Percentiles rank a stretch among this genome's conserved stretches.
Evolutionary conservation across 1,140 invertebrate genomes (phyloP).

Genomic region (Plutomurus gul): DNA sequence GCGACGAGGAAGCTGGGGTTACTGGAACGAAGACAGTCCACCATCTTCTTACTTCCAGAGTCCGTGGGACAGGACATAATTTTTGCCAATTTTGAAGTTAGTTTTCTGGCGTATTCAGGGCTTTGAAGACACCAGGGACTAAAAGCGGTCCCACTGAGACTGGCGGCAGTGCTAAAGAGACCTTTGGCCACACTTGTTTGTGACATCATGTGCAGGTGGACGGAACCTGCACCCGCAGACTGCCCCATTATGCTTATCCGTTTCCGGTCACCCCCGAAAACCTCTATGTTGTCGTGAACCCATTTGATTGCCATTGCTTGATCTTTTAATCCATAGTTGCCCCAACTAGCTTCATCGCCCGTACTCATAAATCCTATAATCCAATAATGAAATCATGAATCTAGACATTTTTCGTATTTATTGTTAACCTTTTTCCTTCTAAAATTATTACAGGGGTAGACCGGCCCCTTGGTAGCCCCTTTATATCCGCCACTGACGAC

Average conservation of each 20-base stretch:
- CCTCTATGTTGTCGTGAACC: constrained; percentile 17
- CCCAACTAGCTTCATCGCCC: neutral
- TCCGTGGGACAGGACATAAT: constrained; percentile 34
- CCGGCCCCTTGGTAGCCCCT: no score
- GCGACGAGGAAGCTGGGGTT: neutral
- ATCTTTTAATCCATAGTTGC: constrained; percentile 36
- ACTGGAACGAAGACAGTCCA: neutral
- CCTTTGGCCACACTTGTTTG: neutral
- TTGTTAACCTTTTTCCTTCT: neutral
- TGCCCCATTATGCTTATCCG: neutral
- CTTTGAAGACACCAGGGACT: constrained; percentile 33
- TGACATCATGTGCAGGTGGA: constrained; percentile 23
- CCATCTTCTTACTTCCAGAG: neutral
- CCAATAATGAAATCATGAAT: neutral
- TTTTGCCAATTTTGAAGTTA: constrained; percentile 32
- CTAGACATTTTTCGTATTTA: neutral
- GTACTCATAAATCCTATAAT: constrained; percentile 29
- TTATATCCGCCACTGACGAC: no score
- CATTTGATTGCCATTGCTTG: constrained; percentile 34
- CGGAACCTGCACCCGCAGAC: neutral
- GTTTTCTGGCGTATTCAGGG: neutral
- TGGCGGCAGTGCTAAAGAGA: neutral
- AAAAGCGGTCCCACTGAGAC: constrained; percentile 30
- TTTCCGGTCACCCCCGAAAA: neutral
- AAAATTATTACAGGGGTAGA: neutral